Evolutionary conservation across 2,797 vertebrate species (phyloP), one percentile per base, ranked within the genome.

Genomic region (Ciconia nigra): DNA sequence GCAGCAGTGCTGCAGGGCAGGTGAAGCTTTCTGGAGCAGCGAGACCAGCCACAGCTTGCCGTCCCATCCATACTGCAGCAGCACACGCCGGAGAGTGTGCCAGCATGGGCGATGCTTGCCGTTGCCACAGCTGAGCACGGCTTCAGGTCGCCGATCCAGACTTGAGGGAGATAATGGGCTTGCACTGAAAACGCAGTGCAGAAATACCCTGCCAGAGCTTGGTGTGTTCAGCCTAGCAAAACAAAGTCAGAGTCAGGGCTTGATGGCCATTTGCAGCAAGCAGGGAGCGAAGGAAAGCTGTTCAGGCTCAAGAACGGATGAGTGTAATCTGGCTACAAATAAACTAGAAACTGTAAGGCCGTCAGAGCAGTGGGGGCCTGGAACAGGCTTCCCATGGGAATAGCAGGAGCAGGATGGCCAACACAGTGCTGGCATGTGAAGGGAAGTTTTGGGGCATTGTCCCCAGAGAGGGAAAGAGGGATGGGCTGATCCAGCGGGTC

Each of bases 61-160:
- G 39, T 44, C 39, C 46, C 13, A 1, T 21, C 74, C 15, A 3
- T 35, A 5, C 29, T 18, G 42, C 42, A 35, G 66, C 41, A 44
- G 29, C 57, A 11, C 3, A 5, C 1, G 24, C 42, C 10, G 1
- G 49, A 28, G 58, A 16, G 33, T 3, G 1, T 9, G 25, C 63
- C 74, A 11, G 25, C 49, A 15, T 5, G 20, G 41, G 58, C 2
- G 10, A 29, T 10, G 31, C 33, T 37, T 35, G 59, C 54, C 1
- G 6, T 35, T 11, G 26, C 57, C 44, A 25, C n/a, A 20, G 73
- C 57, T 3, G 5, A 33, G 57, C 46, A 10, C 0, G 3, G 39
- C 63, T n/a, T 58, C 11, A 7, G 52, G 58, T 39, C 0, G 4
- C 39, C 4, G 1, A 0, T 35, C 13, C 6, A 10, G 37, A 4